Evolutionary conservation across 2,113 vertebrate genomes (phyloP), one percentile per base, ranked within the genome.

Genomic region (Sminthopsis crassicaudata): DNA sequence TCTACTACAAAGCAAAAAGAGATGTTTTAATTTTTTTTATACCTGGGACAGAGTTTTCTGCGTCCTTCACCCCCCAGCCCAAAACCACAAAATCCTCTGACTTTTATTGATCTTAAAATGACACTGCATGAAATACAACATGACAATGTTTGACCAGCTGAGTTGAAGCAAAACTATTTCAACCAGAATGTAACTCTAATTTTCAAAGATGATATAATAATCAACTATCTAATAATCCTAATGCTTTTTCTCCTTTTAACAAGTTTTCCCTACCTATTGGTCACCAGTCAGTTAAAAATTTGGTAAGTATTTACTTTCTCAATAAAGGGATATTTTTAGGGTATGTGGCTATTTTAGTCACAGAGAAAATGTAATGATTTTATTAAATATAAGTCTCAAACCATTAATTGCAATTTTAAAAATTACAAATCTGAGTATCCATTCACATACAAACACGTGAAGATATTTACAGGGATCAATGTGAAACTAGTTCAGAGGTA

Each of bases 91-190:
- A 84, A 42, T 23, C 16, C 2, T 84, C 23, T 57, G 60, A 91
- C 52, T 96, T 94, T 89, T 46, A 46, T 89, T 22, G 95, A 51
- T 23, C 67, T 95, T 94, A 92, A 55, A 93, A 50, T n/a, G 53
- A 27, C 91, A 25, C 92, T 57, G 25, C 60, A 51, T 96, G 27
- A 96, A 96, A 55, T 95, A 95, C 36, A 95, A 93, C 48, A 2
- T 48, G 42, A 92, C 55, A 94, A 92, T 53, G 89, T 7, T 42
- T 95, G 95, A 90, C 14, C 52, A 96, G 93, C 24, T 91, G 1
- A 57, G 50, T 51, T 51, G 10, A 53, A 94, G 51, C 25, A 94
- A 2, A 92, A 94, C 50, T 50, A 90, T 19, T 8, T 9, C 89
- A 93, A 95, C 12, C 30, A 91, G 94, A 53, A 91, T 93, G 46